phyloP scores from a whole-genome alignment of 2,113 vertebrate species.

The Gallinago jamesoni region DNA sequence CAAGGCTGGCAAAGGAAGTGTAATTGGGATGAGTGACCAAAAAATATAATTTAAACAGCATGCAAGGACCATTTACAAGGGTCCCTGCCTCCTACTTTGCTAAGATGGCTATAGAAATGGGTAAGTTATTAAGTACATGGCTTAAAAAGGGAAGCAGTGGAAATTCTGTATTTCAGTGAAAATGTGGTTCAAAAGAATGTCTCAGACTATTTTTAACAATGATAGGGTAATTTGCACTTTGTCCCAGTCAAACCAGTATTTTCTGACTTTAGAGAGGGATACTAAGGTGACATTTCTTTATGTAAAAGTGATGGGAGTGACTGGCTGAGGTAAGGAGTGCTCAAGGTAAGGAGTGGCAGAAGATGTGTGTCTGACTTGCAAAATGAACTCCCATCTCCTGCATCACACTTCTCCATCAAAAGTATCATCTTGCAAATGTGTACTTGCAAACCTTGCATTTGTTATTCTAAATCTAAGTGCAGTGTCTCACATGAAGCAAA shows the following conservation, averaged over 20 bases:
- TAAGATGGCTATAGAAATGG: not conserved
- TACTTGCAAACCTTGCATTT: not conserved
- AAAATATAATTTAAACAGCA: not conserved
- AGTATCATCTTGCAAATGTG: not conserved
- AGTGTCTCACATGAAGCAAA: not conserved
- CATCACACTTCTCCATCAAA: not conserved
- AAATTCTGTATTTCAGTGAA: not conserved
- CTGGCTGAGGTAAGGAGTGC: not conserved
- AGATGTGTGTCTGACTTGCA: not conserved
- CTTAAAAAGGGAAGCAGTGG: not conserved
- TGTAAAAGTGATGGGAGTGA: not conserved
- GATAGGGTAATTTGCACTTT: not conserved
- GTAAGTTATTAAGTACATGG: not conserved
- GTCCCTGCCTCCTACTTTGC: not conserved
- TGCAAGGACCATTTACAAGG: not conserved
- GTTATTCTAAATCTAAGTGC: not conserved
- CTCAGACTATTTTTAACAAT: not conserved
- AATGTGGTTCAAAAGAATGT: not conserved
- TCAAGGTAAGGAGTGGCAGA: not conserved
- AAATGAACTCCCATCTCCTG: not conserved
- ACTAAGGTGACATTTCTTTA: not conserved
- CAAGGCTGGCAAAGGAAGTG: not conserved
- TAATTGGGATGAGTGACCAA: not conserved
- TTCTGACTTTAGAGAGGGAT: not conserved
- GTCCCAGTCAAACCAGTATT: not conserved